Evolutionary conservation across 2,113 vertebrate genomes (phyloP).

Genomic region (Paraplagusia blochii): DNA sequence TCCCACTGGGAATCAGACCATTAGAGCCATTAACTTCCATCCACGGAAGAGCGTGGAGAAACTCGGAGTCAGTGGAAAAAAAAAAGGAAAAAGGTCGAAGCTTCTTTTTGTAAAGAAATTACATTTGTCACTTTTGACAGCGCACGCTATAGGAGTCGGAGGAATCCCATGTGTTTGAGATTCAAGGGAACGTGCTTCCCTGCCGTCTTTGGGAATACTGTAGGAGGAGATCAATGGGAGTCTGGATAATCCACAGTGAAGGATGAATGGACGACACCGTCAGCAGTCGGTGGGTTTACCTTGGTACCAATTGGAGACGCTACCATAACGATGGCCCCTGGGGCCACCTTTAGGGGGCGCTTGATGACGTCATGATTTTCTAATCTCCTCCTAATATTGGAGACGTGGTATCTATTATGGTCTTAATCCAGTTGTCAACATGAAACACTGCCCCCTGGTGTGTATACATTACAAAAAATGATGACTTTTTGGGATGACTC

Average conservation of each 20-base stretch:
- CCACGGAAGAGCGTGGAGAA: conserved; percentile 4
- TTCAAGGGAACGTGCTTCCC: background rate
- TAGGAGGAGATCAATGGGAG: background rate
- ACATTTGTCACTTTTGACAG: background rate
- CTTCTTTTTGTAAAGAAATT: background rate
- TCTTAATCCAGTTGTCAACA: too few species aligned
- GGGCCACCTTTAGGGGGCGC: too few species aligned
- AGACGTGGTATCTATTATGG: too few species aligned
- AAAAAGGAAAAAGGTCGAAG: background rate
- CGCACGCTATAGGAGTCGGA: background rate
- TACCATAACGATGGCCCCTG: too few species aligned
- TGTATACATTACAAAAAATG: too few species aligned
- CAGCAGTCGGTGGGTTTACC: background rate
- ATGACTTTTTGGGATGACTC: too few species aligned
- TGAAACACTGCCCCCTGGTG: too few species aligned
- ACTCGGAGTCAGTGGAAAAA: background rate
- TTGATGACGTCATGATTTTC: too few species aligned
- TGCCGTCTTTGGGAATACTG: background rate
- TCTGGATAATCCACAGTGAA: background rate
- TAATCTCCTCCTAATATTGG: too few species aligned
- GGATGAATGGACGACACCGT: background rate
- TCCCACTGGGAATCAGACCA: conserved; percentile 15
- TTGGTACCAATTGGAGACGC: background rate
- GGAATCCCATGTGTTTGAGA: background rate
- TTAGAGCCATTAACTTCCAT: conserved; percentile 27